Percentiles rank a stretch among this genome's conserved stretches.
These are phyloP conservation scores for Patiria miniata DNA, from an alignment of 35 echinoderm and acorn worm genomes.

Conservation along the genomic window DNA sequence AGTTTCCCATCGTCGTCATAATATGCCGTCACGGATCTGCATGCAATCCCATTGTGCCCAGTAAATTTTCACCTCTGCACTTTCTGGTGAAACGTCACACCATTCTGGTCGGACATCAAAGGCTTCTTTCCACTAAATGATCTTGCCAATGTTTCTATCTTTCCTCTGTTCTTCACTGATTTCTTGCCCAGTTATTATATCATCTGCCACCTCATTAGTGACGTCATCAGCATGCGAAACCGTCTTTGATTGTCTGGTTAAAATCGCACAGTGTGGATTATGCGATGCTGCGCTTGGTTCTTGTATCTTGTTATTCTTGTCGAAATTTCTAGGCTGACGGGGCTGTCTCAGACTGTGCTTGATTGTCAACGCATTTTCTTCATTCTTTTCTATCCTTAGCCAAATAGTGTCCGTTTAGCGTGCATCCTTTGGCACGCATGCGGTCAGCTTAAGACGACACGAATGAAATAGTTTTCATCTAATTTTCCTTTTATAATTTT, in stretches of 20 bases:
- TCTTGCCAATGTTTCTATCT: conserved; percentile 1
- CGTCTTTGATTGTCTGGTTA: neutral
- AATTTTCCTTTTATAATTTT: too few relatives aligned
- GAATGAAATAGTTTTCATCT: too few relatives aligned
- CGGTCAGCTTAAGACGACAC: too few relatives aligned
- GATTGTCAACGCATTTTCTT: neutral
- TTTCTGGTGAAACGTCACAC: conserved; percentile 30
- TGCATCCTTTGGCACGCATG: too few relatives aligned
- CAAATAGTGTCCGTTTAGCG: too few relatives aligned
- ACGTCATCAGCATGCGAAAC: too few relatives aligned
- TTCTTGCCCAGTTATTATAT: neutral
- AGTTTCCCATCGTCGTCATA: conserved; percentile 35
- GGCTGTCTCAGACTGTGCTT: neutral
- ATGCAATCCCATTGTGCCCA: conserved; percentile 49
- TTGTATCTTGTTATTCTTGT: neutral
- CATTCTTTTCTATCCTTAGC: conserved; percentile 29
- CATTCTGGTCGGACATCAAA: neutral
- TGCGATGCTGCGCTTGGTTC: neutral
- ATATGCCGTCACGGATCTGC: conserved; percentile 30
- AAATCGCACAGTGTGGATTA: neutral
- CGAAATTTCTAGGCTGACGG: neutral
- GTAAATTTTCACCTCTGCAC: conserved; percentile 27
- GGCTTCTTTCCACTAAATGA: conserved; percentile 32
- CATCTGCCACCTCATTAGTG: neutral
- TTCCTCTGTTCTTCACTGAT: conserved; percentile 34